phyloP scores from a whole-genome alignment of 1,140 invertebrate species.

The Goniozus legneri region DNA sequence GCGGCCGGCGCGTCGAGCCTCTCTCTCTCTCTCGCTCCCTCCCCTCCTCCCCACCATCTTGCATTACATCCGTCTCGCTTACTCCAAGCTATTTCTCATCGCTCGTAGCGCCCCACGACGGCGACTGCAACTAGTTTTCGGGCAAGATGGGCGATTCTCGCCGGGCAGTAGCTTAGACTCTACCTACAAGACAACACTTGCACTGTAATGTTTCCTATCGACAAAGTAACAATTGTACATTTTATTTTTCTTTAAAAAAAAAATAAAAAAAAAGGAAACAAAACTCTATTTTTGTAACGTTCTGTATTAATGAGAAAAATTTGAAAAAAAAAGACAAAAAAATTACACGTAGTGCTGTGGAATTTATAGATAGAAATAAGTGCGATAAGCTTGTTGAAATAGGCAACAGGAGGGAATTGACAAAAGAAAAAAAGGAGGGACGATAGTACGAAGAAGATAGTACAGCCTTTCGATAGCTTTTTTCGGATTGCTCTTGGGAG shows the following conservation, averaged over 20 bases:
- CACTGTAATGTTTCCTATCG: conserved; percentile 47
- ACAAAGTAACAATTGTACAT: conserved; percentile 37
- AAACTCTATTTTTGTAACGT: conserved; percentile 44
- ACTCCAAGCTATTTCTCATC: too few relatives aligned
- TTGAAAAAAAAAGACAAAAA: too few relatives aligned
- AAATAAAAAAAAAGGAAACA: conserved; percentile 21
- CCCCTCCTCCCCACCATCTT: too few relatives aligned
- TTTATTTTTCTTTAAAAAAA: conserved; percentile 15
- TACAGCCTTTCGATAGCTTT: too few relatives aligned
- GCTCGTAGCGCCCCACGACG: conserved; percentile 29
- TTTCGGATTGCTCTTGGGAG: too few relatives aligned
- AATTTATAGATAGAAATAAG: conserved; percentile 21
- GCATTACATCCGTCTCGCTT: too few relatives aligned
- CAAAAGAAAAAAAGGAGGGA: conserved; percentile 8
- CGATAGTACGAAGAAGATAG: conserved; percentile 4
- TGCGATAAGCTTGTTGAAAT: background rate
- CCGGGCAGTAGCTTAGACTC: conserved; percentile 54
- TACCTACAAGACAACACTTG: conserved; percentile 52
- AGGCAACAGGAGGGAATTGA: conserved; percentile 1
- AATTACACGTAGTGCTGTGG: conserved; percentile 26
- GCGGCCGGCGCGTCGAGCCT: conserved; percentile 43
- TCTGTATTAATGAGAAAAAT: conserved; percentile 21
- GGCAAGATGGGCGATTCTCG: conserved; percentile 50
- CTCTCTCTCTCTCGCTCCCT: too few relatives aligned
- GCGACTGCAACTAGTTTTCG: conserved; percentile 39